Conservation (phyloP, 1,140 invertebrate species). For the Megathymus violae region DNA sequence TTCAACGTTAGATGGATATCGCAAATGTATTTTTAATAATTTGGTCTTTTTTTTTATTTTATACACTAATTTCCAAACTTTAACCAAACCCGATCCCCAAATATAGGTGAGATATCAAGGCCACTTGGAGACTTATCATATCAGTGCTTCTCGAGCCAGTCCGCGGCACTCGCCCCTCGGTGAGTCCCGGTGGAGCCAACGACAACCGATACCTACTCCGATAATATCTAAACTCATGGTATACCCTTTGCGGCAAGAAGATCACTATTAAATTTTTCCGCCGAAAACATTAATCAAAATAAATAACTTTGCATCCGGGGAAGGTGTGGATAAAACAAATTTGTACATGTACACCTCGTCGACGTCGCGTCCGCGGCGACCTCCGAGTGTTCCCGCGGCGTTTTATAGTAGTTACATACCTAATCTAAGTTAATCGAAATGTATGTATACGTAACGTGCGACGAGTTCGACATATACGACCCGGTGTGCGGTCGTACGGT, state of each 20-base stretch:
- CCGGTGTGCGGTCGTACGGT: slow-evolving; percentile 41
- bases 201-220: slow-evolving; percentile 67
- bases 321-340: slow-evolving; percentile 74
- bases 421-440: slow-evolving; percentile 78
- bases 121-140: slow-evolving; percentile 81
- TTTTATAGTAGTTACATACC: slow-evolving; percentile 69
- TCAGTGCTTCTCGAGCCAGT: slow-evolving; percentile 60
- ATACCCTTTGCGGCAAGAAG: slow-evolving; percentile 79
- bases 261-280: slow-evolving; percentile 66
- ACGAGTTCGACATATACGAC: slow-evolving; percentile 63
- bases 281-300: slow-evolving; percentile 71
- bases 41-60: slow-evolving; percentile 81
- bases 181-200: slow-evolving; percentile 46
- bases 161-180: slow-evolving; percentile 52
- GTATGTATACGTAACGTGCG: slow-evolving; percentile 71
- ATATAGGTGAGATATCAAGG: slow-evolving; percentile 82
- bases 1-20: slow-evolving; percentile 78
- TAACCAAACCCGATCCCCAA: slow-evolving; percentile 78
- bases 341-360: slow-evolving; percentile 72
- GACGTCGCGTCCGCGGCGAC: slow-evolving; percentile 41
- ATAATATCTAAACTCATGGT: slow-evolving; percentile 75
- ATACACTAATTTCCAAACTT: slow-evolving; percentile 80
- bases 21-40: slow-evolving; percentile 76
- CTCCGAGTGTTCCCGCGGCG: slow-evolving; percentile 26
- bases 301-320: slow-evolving; percentile 58